Evolutionary conservation across 1,140 invertebrate species (phyloP).

Genomic region (Ridgeia piscesae): DNA sequence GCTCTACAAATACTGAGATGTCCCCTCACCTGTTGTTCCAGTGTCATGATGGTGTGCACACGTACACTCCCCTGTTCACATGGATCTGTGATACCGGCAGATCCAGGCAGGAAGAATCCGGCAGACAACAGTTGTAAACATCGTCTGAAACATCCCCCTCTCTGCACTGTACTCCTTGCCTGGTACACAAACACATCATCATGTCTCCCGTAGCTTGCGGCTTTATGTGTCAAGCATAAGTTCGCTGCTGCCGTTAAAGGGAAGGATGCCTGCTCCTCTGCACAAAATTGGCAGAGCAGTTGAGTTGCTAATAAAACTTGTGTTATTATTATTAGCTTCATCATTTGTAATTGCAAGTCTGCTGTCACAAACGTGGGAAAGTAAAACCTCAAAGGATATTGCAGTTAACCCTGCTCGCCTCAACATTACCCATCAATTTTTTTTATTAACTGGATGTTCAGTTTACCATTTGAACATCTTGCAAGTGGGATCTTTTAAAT

Average conservation of each 20-base stretch:
- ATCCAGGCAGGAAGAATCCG: slow-evolving; percentile 93
- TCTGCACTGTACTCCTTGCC: background rate
- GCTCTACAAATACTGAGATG: background rate
- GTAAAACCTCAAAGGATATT: too few species aligned
- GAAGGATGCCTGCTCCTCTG: too few species aligned
- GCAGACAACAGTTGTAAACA: slow-evolving; percentile 87
- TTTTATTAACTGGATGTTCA: too few species aligned
- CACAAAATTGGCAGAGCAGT: slow-evolving; percentile 44
- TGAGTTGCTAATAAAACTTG: too few species aligned
- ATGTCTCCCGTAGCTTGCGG: background rate
- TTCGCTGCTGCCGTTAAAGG: background rate
- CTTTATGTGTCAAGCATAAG: background rate
- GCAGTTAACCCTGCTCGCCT: too few species aligned
- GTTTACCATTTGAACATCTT: too few species aligned
- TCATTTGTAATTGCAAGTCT: too few species aligned
- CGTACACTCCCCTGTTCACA: slow-evolving; percentile 86
- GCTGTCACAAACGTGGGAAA: too few species aligned
- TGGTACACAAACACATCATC: background rate
- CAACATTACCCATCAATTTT: too few species aligned
- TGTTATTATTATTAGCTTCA: too few species aligned
- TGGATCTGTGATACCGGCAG: slow-evolving; percentile 90
- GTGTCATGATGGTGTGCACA: slow-evolving; percentile 85
- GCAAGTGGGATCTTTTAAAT: too few species aligned
- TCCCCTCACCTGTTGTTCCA: slow-evolving; percentile 78
- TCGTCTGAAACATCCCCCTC: slow-evolving; percentile 58